Evolutionary conservation across 2,113 vertebrate genomes (phyloP).

Genomic region (Tychaedon coryphoeus): DNA sequence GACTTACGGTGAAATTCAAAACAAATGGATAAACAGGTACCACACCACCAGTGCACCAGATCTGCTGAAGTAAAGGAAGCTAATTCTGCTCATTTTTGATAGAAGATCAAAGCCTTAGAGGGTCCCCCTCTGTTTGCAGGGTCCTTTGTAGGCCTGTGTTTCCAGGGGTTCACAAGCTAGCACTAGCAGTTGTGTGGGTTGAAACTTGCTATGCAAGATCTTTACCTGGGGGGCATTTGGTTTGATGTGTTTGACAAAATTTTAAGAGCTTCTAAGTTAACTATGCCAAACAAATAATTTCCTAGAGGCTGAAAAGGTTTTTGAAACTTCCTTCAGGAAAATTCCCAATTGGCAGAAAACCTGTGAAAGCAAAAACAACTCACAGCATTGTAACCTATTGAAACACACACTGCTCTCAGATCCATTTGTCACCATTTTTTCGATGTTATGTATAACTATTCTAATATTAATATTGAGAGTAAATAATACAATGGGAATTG

Average conservation of each 20-base stretch:
- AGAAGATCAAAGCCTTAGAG: not conserved
- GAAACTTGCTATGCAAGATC: conserved; percentile 39
- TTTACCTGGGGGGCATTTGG: conserved; percentile 31
- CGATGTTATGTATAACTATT: not conserved
- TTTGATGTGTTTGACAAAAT: conserved; percentile 65
- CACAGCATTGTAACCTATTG: not conserved
- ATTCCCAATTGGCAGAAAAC: conserved; percentile 47
- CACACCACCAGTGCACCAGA: not conserved
- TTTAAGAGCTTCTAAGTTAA: conserved; percentile 14
- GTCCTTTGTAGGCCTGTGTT: conserved; percentile 3
- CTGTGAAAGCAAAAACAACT: not conserved
- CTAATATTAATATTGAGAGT: not conserved
- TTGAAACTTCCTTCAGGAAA: conserved; percentile 44
- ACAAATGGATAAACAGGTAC: not conserved
- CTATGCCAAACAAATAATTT: conserved; percentile 43
- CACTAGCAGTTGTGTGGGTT: conserved; percentile 55
- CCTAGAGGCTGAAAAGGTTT: conserved; percentile 15
- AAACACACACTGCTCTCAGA: not conserved
- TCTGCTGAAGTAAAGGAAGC: not conserved
- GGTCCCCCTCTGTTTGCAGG: not conserved
- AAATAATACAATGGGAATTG: not conserved
- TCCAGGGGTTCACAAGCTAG: conserved; percentile 40
- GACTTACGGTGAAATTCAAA: not conserved
- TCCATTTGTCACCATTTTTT: not conserved
- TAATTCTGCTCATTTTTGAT: not conserved